Evolutionary conservation across 2,113 vertebrate species (phyloP).

Genomic region (Coryphaenoides rupestris): DNA sequence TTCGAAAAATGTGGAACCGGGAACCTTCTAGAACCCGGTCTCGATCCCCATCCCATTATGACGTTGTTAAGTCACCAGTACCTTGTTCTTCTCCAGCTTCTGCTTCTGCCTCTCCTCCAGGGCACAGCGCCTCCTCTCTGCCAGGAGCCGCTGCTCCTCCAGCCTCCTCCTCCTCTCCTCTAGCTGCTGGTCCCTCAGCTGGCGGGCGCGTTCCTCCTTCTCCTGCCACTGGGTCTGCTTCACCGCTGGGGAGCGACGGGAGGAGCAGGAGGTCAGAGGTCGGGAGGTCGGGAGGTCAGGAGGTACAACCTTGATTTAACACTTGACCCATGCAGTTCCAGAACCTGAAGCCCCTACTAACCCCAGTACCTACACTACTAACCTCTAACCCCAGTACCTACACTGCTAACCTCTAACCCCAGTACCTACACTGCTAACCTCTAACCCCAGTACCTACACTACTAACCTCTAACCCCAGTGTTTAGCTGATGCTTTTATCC

Average conservation of each 20-base stretch:
- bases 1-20: not conserved
- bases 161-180: constrained; percentile 86
- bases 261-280: not conserved
- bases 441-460: not conserved
- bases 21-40: too few species aligned
- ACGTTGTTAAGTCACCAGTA: constrained; percentile 39
- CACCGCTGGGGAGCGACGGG: constrained; percentile 67
- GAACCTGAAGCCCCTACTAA: too few species aligned
- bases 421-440: not conserved
- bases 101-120: constrained; percentile 91
- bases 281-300: constrained; percentile 10
- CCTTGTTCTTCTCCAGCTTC: constrained; percentile 96
- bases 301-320: not conserved
- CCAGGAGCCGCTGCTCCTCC: constrained; percentile 87
- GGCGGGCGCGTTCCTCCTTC: constrained; percentile 89
- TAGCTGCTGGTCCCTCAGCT: constrained; percentile 88
- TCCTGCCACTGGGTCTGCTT: constrained; percentile 94
- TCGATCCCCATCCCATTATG: not conserved
- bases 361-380: not conserved
- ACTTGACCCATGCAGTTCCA: not conserved
- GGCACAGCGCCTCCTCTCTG: constrained; percentile 81
- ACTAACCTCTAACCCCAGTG: not conserved
- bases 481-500: too few species aligned
- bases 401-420: not conserved
- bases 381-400: not conserved